Evolutionary conservation across 1,140 invertebrate species (phyloP), one percentile per base, ranked within the genome.

Genomic region (Ooceraea biroi): DNA sequence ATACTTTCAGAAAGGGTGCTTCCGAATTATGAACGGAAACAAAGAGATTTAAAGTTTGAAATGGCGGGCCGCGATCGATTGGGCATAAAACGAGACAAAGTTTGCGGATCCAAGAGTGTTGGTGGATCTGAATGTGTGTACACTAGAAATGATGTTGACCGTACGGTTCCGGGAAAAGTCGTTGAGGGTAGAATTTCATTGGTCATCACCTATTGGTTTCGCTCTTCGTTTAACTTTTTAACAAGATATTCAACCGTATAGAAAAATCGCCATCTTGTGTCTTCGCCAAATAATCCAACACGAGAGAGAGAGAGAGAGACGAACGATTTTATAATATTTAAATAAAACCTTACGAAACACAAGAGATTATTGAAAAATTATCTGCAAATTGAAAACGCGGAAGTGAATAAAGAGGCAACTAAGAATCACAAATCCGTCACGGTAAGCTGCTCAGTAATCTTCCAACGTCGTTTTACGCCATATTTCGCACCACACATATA

Each of bases 101-200:
- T 91, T 92, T 91, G 87, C 83, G 22, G 84, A 89, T 89, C 63
- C 52, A 61, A 80, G 61, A 58, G 58, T 77, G 71, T 80, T 65
- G 68, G 66, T 80, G 85, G 86, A 90, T 90, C 87, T 85, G 77
- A 83, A 88, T 83, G 87, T 89, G 88, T 92, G 91, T 92, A 91
- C 91, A 85, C 72, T 88, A 77, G 77, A 88, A 88, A 92, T 92
- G 88, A 92, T 91, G 90, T 92, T 92, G 91, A 92, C 89, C 89
- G 85, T 90, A 69, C 52, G 74, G 65, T 82, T 86, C 68, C n/a
- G 50, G 60, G 74, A 83, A 78, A 80, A 89, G 87, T 80, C 76
- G 76, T 57, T 65, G 76, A 71, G 36, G 12, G 12, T 58, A 36
- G 63, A 69, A 52, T 78, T 68, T 68, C 76, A 80, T 57, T 36